Evolutionary conservation across 2,888 invertebrate genomes (phyloP), one percentile per base, ranked within the genome.

Genomic region (Acrocyrtus sp.): DNA sequence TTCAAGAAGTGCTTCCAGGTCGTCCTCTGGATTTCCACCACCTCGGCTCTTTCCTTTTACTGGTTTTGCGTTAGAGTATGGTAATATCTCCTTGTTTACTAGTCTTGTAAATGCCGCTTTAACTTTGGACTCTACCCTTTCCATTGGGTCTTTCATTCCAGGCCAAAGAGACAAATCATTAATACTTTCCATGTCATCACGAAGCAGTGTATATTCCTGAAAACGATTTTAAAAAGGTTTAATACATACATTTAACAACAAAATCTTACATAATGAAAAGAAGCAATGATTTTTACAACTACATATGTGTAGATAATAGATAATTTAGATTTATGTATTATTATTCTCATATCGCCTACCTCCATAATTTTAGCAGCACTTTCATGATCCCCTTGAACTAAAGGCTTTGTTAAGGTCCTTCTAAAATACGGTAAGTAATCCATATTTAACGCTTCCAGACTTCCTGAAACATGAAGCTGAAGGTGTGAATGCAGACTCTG

Each of bases 21-120:
- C 73, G 81, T 84, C 86, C 6, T 84, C 85, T 22, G 85, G 85
- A 24, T 87, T 84, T 56, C 82, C 83, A 62, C 78, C 78, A 67
- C 89, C 88, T 62, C 78, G 78, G 66, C 89, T 91, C 81, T 89
- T 90, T 79, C 89, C 90, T 4, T 89, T 83, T 1, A 86, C 85
- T 4, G 88, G 86, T 48, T 88, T 85, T 10, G 89, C 82, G 10
- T 93, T 89, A 84, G 96, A 97, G 0, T 96, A 94, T 63, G 93
- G 88, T 65, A 92, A 87, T 0, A 89, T 88, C 77, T 90, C 90
- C 84, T 98, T 98, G 85, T 98, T 99, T 84, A 95, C 96, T 0
- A 92, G 87, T 47, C 96, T 89, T 0, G 98, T 99, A 84, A 99
- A 91, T 0, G 97, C 95, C 0, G 96, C 90, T 86, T 98, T 98